These are phyloP conservation scores for Gymnodraco acuticeps DNA, from an alignment of 2,797 vertebrate genomes.

Conservation along the genomic window DNA sequence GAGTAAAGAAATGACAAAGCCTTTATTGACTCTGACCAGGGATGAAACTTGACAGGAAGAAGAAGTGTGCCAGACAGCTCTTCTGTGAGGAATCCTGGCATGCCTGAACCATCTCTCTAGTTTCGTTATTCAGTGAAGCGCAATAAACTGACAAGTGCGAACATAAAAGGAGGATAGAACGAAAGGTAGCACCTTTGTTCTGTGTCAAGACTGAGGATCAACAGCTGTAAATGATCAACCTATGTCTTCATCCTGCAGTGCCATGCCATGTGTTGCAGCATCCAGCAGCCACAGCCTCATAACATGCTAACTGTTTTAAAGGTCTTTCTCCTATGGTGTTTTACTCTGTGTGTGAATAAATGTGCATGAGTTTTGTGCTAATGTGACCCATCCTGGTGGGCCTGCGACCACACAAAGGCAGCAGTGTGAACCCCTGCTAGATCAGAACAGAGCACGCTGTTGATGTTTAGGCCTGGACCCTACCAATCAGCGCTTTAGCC, in stretches of 20 bases:
- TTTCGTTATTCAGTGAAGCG: slow-evolving; percentile 42
- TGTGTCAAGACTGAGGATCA: slow-evolving; percentile 21
- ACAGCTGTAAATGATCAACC: slow-evolving; percentile 28
- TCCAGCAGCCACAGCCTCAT: slow-evolving; percentile 3
- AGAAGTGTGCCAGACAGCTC: slow-evolving; percentile 44
- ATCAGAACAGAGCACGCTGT: slow-evolving; percentile 76
- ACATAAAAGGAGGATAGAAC: slow-evolving; percentile 47
- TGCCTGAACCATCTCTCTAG: slow-evolving; percentile 28
- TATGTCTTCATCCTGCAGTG: slow-evolving; percentile 16
- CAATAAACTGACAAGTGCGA: slow-evolving; percentile 51
- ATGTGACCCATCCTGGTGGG: slow-evolving; percentile 61
- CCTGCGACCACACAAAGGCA: slow-evolving; percentile 73
- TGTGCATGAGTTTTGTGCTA: slow-evolving; percentile 63
- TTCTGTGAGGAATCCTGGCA: slow-evolving; percentile 49
- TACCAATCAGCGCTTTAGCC: slow-evolving; percentile 43
- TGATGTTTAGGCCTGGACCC: slow-evolving; percentile 57
- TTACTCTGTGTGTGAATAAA: slow-evolving; percentile 46
- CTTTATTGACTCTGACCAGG: slow-evolving; percentile 39
- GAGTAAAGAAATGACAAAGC: slow-evolving; percentile 22
- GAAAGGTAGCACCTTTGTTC: slow-evolving; percentile 16
- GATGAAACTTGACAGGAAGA: slow-evolving; percentile 36
- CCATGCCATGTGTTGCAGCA: slow-evolving; percentile 5
- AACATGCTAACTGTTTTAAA: slow-evolving; percentile 27
- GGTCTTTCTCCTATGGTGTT: slow-evolving; percentile 7
- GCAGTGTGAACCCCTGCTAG: slow-evolving; percentile 67